Evolutionary conservation across 2,888 invertebrate species (phyloP), one percentile per base, ranked within the genome.

Genomic region (Caenorhabditis sp.): DNA sequence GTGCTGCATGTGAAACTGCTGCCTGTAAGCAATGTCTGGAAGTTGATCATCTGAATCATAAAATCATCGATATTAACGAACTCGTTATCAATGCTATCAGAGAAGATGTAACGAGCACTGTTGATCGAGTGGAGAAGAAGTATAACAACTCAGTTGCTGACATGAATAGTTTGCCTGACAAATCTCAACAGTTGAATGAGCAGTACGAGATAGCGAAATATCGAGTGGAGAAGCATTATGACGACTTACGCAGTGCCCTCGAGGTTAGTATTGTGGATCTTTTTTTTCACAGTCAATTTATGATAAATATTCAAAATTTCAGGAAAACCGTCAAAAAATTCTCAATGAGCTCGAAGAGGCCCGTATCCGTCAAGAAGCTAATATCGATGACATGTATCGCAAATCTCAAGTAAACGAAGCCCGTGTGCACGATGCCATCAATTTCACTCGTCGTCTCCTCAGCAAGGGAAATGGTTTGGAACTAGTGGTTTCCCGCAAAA

Each of bases 351-450:
- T 90, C 63, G 89, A 90, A 58, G 86, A 89, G 24, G 86, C 87
- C 1, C 81, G 89, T 31, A 79, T 85, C n/a, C 81, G 84, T 14
- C 89, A 90, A 77, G 90, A 90, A 61, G 83, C 81, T 2, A 76
- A 79, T 49, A 86, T 89, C 19, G 88, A 89, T 38, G 86, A 87
- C n/a, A 80, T 90, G 54, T 89, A 89, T 73, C 73, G 86, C 8
- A 89, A 90, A 72, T 85, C 89, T 73, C 87, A 88, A 61, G 58
- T 85, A 4, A 89, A 88, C 41, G 87, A 88, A 47, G 61, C 86
- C 22, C 82, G 85, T 14, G 86, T 90, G 19, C 86, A 86, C 47
- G 90, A 90, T 58, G 90, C 90, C 6, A 73, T 89, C 58, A 88
- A 86, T 49, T 90, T 90, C 75, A 86, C 90, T 5, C 74, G 85